Base-by-base conservation (phyloP, 2,113 vertebrate genomes). In the Noctilio leporinus region DNA sequence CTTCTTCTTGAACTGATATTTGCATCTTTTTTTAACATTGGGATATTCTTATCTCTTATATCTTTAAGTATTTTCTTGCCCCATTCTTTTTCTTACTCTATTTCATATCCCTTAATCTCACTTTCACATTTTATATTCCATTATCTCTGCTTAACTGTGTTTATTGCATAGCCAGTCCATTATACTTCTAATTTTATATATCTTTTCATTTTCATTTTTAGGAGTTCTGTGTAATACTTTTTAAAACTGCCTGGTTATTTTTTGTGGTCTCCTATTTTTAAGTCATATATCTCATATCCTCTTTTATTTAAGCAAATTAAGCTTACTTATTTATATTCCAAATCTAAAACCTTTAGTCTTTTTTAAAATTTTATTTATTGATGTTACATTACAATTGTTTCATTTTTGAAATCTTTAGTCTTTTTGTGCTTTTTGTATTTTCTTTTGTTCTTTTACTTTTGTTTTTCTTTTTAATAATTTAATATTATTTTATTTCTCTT, bases 21-120 rank as follows among this genome's bases (percentile, higher is more conserved):
- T 92, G 78, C 92, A 89, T 91, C n/a, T 49, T 51, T 65, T 91
- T 75, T 95, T 95, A 94, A 45, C 64, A 65, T 55, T 82, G 55
- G 22, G 26, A 64, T 49, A 81, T 75, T 53, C 83, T 70, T 86
- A 86, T 35, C 24, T 35, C 53, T 69, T 55, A 40, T 55, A 70
- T 86, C 49, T 76, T 72, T 53, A 59, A n/a, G 9, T 62, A 53
- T 75, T 82, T 33, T 47, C 55, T 72, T 82, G 45, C 10, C 35
- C n/a, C 28, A 14, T 43, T 70, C 51, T 24, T 24, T 69, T 77
- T 69, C 35, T 51, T 64, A 28, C 5, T 77, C 20, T 43, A 26
- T 8, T 20, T 1, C 20, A 19, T 35, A 38, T 35, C 30, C 55
- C 22, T 69, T 77, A 47, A 22, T 75, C 59, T 77, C 28, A 33